Base-by-base conservation (phyloP, 2,888 invertebrate species). In the Synanthedon myopaeformis region DNA sequence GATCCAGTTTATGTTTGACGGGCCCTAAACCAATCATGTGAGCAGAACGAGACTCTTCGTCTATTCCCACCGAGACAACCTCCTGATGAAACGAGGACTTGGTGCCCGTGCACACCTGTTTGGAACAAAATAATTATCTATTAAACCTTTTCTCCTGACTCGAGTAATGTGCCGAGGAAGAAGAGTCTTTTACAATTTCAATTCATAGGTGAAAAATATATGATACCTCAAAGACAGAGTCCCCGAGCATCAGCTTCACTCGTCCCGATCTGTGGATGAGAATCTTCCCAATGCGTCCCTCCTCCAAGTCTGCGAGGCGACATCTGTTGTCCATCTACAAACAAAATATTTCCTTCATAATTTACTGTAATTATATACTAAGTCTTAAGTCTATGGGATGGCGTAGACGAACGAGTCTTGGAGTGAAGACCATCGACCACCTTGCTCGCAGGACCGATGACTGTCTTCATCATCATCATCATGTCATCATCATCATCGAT, bases 201-300 rank as follows among this genome's bases (percentile, higher is more conserved):
- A n/a, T n/a, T n/a, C n/a, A n/a, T n/a, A n/a, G n/a, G n/a, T n/a
- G n/a, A n/a, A n/a, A 23, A 23, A 23, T 23, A 23, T 23, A 35
- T 2, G 5, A 53, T 50, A 82, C 85, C 74, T 91, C 91, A 60
- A 90, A 91, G 17, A 77, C 67, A 0, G 89, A 87, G 55, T 89
- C 88, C 0, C 91, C 91, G 0, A 91, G 76, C 10, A 77, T 62
- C 6, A 91, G 70, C 52, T 89, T 89, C 51, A 89, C 89, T 56
- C 88, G 83, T 0, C 91, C 91, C 0, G 91, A 91, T 49, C 86
- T 88, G 62, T 89, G 90, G 13, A 90, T 82, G 42, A 86, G 65
- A 57, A 91, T 70, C 61, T 89, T 90, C 0, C 91, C 91, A 41
- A 91, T 84, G 58, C 85, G 84, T 0, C 91, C 91, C 59, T 91